These are phyloP conservation scores for Alcedo atthis DNA, from an alignment of 2,797 vertebrate genomes.

Conservation along the genomic window DNA sequence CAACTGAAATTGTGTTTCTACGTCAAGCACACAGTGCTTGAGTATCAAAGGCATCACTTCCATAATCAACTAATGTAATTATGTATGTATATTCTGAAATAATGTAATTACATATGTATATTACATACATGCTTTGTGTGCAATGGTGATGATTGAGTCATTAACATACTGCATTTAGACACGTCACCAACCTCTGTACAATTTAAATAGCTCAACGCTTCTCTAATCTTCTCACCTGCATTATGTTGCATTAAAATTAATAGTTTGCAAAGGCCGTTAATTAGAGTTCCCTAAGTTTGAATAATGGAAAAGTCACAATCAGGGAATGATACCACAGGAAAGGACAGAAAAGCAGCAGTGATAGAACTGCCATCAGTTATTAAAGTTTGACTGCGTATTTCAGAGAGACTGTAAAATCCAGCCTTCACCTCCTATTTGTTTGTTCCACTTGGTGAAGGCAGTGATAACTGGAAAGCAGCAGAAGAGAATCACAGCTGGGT, in stretches of 20 bases:
- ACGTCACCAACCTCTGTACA: background rate
- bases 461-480: background rate
- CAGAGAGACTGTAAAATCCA: background rate
- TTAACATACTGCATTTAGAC: background rate
- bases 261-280: background rate
- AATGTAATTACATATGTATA: background rate
- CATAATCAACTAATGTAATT: background rate
- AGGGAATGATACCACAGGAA: background rate
- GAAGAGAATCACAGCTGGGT: background rate
- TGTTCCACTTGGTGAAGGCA: background rate
- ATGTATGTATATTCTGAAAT: background rate
- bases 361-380: background rate
- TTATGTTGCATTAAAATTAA: background rate
- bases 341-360: background rate
- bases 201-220: background rate
- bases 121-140: background rate
- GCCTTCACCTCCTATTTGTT: background rate
- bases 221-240: background rate
- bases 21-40: accelerated
- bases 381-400: background rate
- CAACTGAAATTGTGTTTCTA: background rate
- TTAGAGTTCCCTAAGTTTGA: background rate
- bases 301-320: background rate
- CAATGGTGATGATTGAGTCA: background rate
- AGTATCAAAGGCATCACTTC: background rate